Evolutionary conservation across 2,113 vertebrate species (phyloP).

Genomic region (Climacteris rufus): DNA sequence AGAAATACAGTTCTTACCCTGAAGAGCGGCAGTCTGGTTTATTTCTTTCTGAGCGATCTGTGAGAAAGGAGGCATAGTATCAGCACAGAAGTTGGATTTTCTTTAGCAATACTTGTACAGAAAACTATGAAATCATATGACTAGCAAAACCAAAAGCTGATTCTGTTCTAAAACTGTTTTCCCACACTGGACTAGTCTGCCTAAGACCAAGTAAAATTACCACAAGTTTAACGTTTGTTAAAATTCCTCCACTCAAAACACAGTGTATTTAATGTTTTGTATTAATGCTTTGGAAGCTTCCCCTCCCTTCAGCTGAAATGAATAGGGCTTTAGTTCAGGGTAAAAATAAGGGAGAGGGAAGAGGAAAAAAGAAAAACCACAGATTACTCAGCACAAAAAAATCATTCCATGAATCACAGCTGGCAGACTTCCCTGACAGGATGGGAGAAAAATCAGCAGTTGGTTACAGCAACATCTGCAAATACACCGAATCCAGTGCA

Average conservation of each 20-base stretch:
- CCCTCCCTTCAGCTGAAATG: conserved; percentile 53
- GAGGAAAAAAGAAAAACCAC: conserved; percentile 70
- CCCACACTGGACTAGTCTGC: not conserved
- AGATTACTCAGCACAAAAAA: conserved; percentile 79
- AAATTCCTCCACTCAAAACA: conserved; percentile 30
- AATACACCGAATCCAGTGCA: conserved; percentile 50
- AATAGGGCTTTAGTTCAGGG: conserved; percentile 61
- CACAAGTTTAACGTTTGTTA: conserved; percentile 4
- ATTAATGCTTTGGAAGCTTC: conserved; percentile 51
- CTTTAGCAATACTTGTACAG: conserved; percentile 11
- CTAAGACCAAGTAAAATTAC: conserved; percentile 2
- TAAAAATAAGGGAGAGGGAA: conserved; percentile 55
- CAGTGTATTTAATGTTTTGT: conserved; percentile 23
- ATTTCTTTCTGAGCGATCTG: conserved; percentile 85
- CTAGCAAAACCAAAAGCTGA: conserved; percentile 8
- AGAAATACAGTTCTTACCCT: conserved; percentile 76
- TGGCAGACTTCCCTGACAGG: conserved; percentile 72
- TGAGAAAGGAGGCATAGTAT: conserved; percentile 63
- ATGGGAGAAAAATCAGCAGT: conserved; percentile 65
- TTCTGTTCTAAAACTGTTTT: not conserved
- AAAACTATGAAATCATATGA: not conserved
- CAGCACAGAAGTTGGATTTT: conserved; percentile 46
- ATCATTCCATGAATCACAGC: conserved; percentile 80
- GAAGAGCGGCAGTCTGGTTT: conserved; percentile 81
- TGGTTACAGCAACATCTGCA: conserved; percentile 73